Conservation (phyloP, 2,888 invertebrate species). For the Smittia aterrima region DNA sequence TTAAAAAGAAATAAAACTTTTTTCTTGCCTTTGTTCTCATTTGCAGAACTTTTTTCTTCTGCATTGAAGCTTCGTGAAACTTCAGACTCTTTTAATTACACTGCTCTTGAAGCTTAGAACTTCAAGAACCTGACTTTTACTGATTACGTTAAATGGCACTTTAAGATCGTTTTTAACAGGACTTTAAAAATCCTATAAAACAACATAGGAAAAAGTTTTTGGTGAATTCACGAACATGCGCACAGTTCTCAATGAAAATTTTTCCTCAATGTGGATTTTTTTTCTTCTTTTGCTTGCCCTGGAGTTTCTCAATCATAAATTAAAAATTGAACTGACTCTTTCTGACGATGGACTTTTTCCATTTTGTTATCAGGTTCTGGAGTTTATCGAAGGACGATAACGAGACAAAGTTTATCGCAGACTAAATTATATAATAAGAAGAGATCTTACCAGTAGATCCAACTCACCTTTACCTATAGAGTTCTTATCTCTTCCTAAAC, state of each 20-base stretch:
- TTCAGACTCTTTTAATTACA: background rate
- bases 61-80: background rate
- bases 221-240: background rate
- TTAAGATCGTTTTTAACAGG: background rate
- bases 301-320: too few species aligned
- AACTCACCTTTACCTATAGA: background rate
- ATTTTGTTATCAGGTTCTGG: too few species aligned
- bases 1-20: background rate
- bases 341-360: too few species aligned
- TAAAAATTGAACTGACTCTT: too few species aligned
- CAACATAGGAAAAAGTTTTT: background rate
- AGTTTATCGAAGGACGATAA: too few species aligned
- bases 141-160: background rate
- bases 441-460: background rate
- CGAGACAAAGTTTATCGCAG: background rate
- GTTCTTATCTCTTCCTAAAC: background rate
- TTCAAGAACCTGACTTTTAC: background rate
- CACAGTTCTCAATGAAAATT: slow-evolving; percentile 4
- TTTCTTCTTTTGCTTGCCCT: background rate
- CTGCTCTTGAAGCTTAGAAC: background rate
- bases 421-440: background rate
- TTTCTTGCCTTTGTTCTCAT: background rate
- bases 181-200: background rate
- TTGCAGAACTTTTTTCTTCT: background rate
- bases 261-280: background rate